Conservation (phyloP, 1,140 invertebrate species). For the Drosophila obscura region DNA sequence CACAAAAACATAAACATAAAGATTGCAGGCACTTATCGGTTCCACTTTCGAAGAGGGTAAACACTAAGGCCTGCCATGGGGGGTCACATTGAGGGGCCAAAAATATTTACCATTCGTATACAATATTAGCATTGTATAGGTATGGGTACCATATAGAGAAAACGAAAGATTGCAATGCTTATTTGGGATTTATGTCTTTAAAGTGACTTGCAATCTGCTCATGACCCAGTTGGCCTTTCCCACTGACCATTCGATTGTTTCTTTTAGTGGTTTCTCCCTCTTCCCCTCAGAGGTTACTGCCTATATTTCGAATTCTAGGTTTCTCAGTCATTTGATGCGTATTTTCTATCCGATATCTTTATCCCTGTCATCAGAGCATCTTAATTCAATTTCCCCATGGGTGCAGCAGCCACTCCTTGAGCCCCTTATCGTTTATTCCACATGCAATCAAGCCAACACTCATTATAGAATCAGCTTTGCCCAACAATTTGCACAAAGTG, state of each 20-base stretch:
- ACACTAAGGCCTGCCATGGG: neutral
- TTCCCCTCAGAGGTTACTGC: neutral
- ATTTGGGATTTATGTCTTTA: too few species aligned
- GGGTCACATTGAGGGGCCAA: constrained; percentile 27
- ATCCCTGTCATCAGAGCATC: constrained; percentile 11
- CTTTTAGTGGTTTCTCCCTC: neutral
- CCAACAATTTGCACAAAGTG: constrained; percentile 34
- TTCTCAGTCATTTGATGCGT: too few species aligned
- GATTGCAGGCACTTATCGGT: constrained; percentile 41
- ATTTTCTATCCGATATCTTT: neutral
- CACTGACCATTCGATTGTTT: neutral
- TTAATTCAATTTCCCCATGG: constrained; percentile 17
- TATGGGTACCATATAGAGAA: too few species aligned
- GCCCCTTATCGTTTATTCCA: constrained; percentile 22
- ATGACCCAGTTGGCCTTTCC: neutral
- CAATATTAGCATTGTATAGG: too few species aligned
- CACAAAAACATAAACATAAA: constrained; percentile 61
- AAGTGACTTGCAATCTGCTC: too few species aligned
- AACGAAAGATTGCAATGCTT: too few species aligned
- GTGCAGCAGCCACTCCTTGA: constrained; percentile 8
- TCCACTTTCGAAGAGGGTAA: neutral
- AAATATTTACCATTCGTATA: constrained; percentile 1
- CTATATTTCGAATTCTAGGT: neutral
- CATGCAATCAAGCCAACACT: constrained; percentile 31
- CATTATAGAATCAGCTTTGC: constrained; percentile 27